These are phyloP conservation scores for Sterna hirundo DNA, from an alignment of 2,113 vertebrate species.

Conservation along the genomic window DNA sequence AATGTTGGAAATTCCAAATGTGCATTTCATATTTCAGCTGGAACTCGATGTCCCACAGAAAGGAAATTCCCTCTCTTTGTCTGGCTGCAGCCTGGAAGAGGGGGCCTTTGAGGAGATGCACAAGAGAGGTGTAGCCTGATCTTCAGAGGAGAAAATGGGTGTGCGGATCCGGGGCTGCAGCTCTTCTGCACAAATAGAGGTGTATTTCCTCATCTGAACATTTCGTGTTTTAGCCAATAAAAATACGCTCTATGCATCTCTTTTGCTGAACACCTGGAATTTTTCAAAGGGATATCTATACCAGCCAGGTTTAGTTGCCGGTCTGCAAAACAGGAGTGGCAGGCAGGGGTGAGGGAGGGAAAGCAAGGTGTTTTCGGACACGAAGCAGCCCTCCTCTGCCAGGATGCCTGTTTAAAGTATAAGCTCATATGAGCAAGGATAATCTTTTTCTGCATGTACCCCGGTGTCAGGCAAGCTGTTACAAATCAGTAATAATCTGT, in stretches of 20 bases:
- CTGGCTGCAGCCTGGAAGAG: neutral
- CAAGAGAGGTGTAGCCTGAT: neutral
- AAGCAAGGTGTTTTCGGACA: conserved; percentile 2
- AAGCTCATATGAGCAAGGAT: neutral
- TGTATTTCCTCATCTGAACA: neutral
- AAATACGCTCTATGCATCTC: neutral
- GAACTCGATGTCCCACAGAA: neutral
- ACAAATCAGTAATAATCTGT: neutral
- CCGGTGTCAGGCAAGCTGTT: neutral
- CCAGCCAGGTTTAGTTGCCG: neutral
- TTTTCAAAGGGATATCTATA: neutral
- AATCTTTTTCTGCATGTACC: neutral
- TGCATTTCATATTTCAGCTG: neutral
- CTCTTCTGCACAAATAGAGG: neutral
- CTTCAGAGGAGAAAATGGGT: neutral
- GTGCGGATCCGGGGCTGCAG: neutral
- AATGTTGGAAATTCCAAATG: neutral
- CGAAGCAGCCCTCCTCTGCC: neutral
- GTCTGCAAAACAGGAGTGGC: neutral
- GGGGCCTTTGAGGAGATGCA: neutral
- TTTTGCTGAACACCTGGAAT: neutral
- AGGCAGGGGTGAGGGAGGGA: neutral
- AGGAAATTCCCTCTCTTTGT: neutral
- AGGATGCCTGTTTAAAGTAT: neutral
- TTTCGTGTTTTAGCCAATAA: neutral